Conservation (phyloP, 2,888 invertebrate species). For the Merodon equestris region DNA sequence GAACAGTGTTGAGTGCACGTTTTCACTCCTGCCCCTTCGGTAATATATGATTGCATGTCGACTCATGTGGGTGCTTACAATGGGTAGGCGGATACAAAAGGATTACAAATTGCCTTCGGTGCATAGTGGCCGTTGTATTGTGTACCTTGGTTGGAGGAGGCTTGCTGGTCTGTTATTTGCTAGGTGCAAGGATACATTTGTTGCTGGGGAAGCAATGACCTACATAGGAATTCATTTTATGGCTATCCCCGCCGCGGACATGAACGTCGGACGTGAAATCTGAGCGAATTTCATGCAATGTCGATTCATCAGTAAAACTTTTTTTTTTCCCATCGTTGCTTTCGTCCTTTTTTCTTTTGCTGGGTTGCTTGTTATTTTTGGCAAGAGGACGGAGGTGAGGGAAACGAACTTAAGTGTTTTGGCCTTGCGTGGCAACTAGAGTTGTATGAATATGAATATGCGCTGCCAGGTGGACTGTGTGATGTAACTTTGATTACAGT, state of each 20-base stretch:
- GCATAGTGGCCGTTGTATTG: neutral
- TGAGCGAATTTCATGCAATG: slow-evolving; percentile 25
- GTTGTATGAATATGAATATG: slow-evolving; percentile 51
- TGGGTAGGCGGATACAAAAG: slow-evolving; percentile 1
- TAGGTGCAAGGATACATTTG: slow-evolving; percentile 51
- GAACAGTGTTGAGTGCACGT: no score
- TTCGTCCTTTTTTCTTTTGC: no score
- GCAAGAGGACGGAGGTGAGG: neutral
- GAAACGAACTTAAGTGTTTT: slow-evolving; percentile 33
- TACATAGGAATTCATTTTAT: slow-evolving; percentile 56
- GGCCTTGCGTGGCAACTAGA: slow-evolving; percentile 53
- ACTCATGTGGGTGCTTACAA: no score
- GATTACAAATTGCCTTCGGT: neutral
- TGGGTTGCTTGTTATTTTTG: slow-evolving; percentile 16
- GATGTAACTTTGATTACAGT: slow-evolving; percentile 45
- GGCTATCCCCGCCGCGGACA: slow-evolving; percentile 7
- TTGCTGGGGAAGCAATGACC: slow-evolving; percentile 51
- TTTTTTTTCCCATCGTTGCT: no score
- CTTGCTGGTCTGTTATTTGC: neutral
- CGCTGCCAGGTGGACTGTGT: slow-evolving; percentile 38
- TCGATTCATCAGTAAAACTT: slow-evolving; percentile 40
- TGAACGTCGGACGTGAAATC: neutral
- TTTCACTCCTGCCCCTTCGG: no score
- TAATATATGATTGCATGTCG: no score
- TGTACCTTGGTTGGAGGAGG: neutral